Evolutionary conservation across 2,113 vertebrate genomes (phyloP).

Genomic region (Clarias batrachus): DNA sequence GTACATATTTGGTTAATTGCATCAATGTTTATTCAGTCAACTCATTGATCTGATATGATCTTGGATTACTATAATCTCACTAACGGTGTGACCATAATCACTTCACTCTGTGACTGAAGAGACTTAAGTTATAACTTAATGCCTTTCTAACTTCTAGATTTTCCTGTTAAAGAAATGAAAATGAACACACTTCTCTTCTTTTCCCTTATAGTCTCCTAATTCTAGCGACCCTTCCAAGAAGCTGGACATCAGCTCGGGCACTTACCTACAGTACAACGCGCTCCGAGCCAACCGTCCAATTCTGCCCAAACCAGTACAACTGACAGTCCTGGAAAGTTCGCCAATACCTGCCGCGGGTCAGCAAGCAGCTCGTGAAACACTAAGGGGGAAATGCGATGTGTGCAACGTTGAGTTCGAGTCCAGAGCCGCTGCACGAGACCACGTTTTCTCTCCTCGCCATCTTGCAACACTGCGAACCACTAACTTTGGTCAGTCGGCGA

Average conservation of each 20-base stretch:
- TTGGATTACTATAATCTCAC: background rate
- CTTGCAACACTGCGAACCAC: conserved; percentile 81
- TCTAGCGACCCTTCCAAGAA: conserved; percentile 63
- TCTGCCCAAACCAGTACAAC: conserved; percentile 76
- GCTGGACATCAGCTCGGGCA: conserved; percentile 71
- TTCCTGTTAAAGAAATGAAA: background rate
- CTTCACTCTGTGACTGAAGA: background rate
- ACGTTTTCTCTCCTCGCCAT: conserved; percentile 86
- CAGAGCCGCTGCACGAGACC: conserved; percentile 82
- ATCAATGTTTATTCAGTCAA: background rate
- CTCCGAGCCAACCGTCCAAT: conserved; percentile 77
- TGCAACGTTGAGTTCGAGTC: conserved; percentile 84
- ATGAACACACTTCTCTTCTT: conserved; percentile 10
- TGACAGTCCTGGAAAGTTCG: conserved; percentile 64
- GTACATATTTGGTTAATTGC: background rate
- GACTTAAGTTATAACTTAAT: background rate
- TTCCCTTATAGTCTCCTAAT: conserved; percentile 62
- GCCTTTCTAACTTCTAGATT: background rate
- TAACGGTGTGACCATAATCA: no score
- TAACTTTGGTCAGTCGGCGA: conserved; percentile 75
- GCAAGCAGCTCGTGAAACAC: conserved; percentile 67
- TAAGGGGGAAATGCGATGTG: conserved; percentile 79
- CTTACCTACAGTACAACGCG: conserved; percentile 77
- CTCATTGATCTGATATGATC: background rate
- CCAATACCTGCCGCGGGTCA: conserved; percentile 63